phyloP scores from a whole-genome alignment of 2,888 invertebrate species.

The Diaperis boleti region DNA sequence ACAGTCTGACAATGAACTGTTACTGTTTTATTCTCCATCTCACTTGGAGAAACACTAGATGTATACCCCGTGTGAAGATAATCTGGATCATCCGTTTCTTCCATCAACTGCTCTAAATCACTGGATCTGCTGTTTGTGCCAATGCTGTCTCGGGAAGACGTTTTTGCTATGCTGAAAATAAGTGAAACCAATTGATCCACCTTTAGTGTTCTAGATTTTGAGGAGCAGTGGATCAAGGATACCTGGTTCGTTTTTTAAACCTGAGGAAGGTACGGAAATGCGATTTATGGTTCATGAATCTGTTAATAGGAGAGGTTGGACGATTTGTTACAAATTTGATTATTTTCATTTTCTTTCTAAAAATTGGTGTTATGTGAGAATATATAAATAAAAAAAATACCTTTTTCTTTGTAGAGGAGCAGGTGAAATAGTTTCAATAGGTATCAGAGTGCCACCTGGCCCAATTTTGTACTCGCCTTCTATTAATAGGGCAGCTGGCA shows the following conservation, averaged over 20 bases:
- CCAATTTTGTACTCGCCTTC: conserved; percentile 62
- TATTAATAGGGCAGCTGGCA: conserved; percentile 61
- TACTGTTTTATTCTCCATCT: conserved; percentile 55
- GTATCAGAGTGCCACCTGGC: conserved; percentile 56
- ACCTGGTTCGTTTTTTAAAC: too few relatives aligned
- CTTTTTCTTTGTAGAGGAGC: neutral
- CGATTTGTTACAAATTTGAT: conserved; percentile 17
- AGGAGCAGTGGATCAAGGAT: too few relatives aligned
- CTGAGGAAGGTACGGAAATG: too few relatives aligned
- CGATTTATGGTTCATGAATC: too few relatives aligned
- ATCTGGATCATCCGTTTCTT: conserved; percentile 42
- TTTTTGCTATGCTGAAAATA: too few relatives aligned
- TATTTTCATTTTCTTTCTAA: neutral
- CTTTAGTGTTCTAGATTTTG: too few relatives aligned
- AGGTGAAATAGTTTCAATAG: conserved; percentile 21
- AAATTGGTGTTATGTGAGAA: neutral
- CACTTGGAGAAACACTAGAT: neutral
- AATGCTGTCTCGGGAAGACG: too few relatives aligned
- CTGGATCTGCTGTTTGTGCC: too few relatives aligned
- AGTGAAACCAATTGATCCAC: too few relatives aligned
- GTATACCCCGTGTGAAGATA: neutral
- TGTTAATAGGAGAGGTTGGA: too few relatives aligned
- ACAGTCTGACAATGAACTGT: conserved; percentile 60
- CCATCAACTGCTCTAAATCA: conserved; percentile 44
- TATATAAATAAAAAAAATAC: neutral